These are phyloP conservation scores for Antedon bifida DNA, from an alignment of 35 echinoderm and acorn worm species.

Conservation along the genomic window DNA sequence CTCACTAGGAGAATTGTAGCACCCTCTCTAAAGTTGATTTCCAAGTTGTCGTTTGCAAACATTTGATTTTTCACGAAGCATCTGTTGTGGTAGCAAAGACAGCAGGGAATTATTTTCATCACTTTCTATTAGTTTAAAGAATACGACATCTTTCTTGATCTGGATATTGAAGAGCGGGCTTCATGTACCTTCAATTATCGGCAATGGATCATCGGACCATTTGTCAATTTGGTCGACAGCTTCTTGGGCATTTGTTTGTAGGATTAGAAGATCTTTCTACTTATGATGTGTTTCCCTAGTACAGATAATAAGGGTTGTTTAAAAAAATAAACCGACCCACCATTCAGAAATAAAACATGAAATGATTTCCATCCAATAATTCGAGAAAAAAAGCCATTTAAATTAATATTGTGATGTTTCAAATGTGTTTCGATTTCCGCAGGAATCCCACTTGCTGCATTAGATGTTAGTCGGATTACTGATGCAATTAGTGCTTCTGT, in stretches of 20 bases:
- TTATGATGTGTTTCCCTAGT: neutral
- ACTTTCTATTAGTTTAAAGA: neutral
- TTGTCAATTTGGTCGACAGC: neutral
- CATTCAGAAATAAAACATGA: conserved; percentile 1
- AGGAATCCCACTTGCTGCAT: neutral
- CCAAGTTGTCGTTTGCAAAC: neutral
- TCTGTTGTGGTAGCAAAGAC: neutral
- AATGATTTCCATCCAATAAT: conserved; percentile 2
- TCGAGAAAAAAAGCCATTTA: neutral
- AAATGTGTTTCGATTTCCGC: conserved; percentile 6
- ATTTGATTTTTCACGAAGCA: neutral
- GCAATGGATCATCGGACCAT: neutral
- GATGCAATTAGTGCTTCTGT: neutral
- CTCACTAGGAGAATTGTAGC: neutral
- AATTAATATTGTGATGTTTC: neutral
- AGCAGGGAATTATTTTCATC: neutral
- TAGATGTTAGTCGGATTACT: neutral
- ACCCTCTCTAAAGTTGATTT: neutral
- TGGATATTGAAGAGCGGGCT: neutral
- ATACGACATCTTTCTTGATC: neutral
- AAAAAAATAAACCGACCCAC: neutral
- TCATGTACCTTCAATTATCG: neutral
- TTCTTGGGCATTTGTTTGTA: neutral
- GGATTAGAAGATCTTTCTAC: neutral
- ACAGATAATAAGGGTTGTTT: neutral